Evolutionary conservation across 2,113 vertebrate species (phyloP), one percentile per base, ranked within the genome.

Genomic region (Nibea coibor): DNA sequence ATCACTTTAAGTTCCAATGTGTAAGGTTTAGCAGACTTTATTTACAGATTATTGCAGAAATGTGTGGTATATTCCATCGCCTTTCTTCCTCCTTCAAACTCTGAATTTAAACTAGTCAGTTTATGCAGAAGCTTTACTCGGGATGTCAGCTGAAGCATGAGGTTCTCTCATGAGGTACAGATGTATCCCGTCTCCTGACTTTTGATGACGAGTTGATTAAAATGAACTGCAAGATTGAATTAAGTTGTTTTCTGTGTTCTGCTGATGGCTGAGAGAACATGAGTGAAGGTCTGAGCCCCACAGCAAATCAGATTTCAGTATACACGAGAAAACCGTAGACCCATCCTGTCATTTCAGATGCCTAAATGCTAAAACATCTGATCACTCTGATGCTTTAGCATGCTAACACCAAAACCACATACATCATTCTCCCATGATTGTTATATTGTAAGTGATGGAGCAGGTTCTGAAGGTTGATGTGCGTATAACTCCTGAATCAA

Each of bases 241-340:
- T 57, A 82, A 56, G 53, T 53, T 78, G 12, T 71, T 80, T 70
- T 54, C 71, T 64, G 24, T 67, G 51, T 87, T 56, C 35, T 57
- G 45, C 22, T 78, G 50, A 31, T 19, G 0, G 3, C 42, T 63
- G n/a, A 48, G 51, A 63, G 1, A 24, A 43, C 19, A 0, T 26
- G n/a, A 42, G 22, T 20, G n/a, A 28, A 28, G 5, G 7, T 31
- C 74, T 50, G n/a, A 54, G 35, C 7, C 47, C 43, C 16, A 59
- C 51, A 58, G n/a, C 9, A 11, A 39, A 31, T 45, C 14, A 4
- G 19, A n/a, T 75, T 35, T 48, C 42, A 51, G 45, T 31, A 12
- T 11, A 17, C 22, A 50, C 16, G 39, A 51, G 42, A 51, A 35
- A 53, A 67, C 51, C 43, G 51, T n/a, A 26, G 8, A 2, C 50